A percentile compares a stretch with the other conserved stretches of the same genome.
Conservation (phyloP, 37 sponge, comb jelly and placozoan genomes). For the Mnemiopsis leidyi region DNA sequence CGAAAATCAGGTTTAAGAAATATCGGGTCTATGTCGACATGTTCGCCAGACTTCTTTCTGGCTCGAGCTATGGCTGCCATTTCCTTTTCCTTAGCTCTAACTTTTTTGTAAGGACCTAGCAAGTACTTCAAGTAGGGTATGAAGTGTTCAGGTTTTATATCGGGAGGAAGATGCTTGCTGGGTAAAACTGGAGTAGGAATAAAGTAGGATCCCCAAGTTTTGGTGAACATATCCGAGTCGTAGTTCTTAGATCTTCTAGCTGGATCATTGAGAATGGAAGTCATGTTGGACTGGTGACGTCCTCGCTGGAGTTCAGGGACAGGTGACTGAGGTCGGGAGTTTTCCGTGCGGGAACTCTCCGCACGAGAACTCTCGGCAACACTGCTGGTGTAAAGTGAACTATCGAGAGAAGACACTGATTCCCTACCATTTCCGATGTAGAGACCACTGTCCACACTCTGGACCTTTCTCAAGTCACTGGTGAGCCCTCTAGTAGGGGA, state of each 20-base stretch:
- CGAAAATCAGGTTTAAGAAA: slow-evolving; percentile 76
- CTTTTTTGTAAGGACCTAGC: background rate
- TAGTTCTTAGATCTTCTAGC: slow-evolving; percentile 16
- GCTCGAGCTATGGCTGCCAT: slow-evolving; percentile 10
- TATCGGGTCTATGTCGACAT: slow-evolving; percentile 62
- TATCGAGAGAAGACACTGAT: slow-evolving; percentile 3
- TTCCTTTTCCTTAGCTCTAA: slow-evolving; percentile 23
- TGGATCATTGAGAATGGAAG: slow-evolving; percentile 89
- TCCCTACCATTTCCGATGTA: background rate
- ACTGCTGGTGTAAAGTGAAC: background rate
- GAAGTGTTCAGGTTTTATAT: background rate
- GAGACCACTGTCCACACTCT: background rate
- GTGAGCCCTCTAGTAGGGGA: background rate
- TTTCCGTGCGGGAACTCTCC: background rate
- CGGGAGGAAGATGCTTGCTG: slow-evolving; percentile 67
- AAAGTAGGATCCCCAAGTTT: slow-evolving; percentile 89
- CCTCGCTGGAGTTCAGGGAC: background rate
- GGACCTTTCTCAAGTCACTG: background rate
- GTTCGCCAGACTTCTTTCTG: background rate
- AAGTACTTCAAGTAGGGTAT: slow-evolving; percentile 26
- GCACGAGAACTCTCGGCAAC: background rate
- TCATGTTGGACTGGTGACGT: slow-evolving; percentile 68
- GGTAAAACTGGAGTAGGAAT: slow-evolving; percentile 73
- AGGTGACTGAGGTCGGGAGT: background rate
- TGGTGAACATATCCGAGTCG: slow-evolving; percentile 87